These are phyloP conservation scores for Sesia apiformis DNA, from an alignment of 2,888 invertebrate genomes.

Conservation along the genomic window DNA sequence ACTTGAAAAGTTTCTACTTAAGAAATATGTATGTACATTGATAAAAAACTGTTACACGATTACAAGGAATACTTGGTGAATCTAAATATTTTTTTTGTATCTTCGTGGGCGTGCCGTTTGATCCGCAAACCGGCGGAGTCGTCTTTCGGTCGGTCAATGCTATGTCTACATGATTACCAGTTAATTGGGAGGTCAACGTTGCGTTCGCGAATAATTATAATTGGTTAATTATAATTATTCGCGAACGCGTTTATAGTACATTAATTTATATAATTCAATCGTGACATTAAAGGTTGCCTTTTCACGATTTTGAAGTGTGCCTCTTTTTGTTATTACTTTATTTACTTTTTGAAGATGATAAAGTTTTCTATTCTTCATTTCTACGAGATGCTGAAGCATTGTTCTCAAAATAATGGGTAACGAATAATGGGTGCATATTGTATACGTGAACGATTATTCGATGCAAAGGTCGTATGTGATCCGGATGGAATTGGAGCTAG, in stretches of 20 bases:
- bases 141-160: background rate
- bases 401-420: too few relatives aligned
- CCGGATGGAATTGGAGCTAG: slow-evolving; percentile 35
- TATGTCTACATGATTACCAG: background rate
- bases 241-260: too few relatives aligned
- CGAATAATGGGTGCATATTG: background rate
- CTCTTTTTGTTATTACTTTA: background rate
- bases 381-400: too few relatives aligned
- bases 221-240: too few relatives aligned
- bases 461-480: slow-evolving; percentile 20
- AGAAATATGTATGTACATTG: too few relatives aligned
- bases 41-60: too few relatives aligned
- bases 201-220: background rate
- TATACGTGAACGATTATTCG: slow-evolving; percentile 3
- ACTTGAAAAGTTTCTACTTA: too few relatives aligned
- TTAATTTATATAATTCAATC: background rate
- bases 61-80: too few relatives aligned
- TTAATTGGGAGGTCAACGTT: background rate
- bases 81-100: too few relatives aligned
- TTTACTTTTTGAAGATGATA: too few relatives aligned
- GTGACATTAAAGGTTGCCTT: background rate
- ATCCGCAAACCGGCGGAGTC: background rate
- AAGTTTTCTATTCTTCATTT: too few relatives aligned
- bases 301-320: background rate
- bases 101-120: too few relatives aligned